Conservation (phyloP, 2,888 invertebrate genomes). For the Drosophila anomelani region DNA sequence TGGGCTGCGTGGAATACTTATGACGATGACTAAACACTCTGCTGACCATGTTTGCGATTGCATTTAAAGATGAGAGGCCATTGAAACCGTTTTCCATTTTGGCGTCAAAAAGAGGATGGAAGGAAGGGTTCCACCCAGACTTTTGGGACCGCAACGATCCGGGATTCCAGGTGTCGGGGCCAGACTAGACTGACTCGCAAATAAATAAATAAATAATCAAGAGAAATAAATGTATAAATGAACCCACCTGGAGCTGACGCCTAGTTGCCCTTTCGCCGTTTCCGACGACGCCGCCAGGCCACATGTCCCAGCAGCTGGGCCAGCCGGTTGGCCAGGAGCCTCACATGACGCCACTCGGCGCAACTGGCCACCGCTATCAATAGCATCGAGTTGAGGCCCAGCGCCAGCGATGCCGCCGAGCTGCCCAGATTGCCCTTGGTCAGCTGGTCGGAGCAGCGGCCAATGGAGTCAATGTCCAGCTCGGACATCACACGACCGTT, state of each 20-base stretch:
- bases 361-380: conserved; percentile 78
- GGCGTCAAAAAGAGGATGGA: conserved; percentile 3
- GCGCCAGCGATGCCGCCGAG: conserved; percentile 83
- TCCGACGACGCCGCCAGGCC: conserved; percentile 63
- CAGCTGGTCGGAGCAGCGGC: conserved; percentile 89
- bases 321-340: conserved; percentile 50
- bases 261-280: conserved; percentile 63
- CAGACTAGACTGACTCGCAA: not conserved
- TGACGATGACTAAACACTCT: conserved; percentile 47
- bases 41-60: conserved; percentile 42
- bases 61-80: conserved; percentile 63
- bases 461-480: conserved; percentile 88
- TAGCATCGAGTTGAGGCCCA: conserved; percentile 79
- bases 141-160: not conserved
- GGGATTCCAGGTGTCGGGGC: conserved; percentile 6
- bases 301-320: conserved; percentile 57
- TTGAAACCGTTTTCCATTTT: conserved; percentile 59
- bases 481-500: conserved; percentile 91
- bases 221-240: not conserved
- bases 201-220: not conserved
- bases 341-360: conserved; percentile 65
- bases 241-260: conserved; percentile 4
- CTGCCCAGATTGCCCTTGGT: conserved; percentile 88
- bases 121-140: too few species aligned
- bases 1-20: conserved; percentile 34